Evolutionary conservation across 2,888 invertebrate genomes (phyloP), one percentile per base, ranked within the genome.

Genomic region (Limnephilus lunatus): DNA sequence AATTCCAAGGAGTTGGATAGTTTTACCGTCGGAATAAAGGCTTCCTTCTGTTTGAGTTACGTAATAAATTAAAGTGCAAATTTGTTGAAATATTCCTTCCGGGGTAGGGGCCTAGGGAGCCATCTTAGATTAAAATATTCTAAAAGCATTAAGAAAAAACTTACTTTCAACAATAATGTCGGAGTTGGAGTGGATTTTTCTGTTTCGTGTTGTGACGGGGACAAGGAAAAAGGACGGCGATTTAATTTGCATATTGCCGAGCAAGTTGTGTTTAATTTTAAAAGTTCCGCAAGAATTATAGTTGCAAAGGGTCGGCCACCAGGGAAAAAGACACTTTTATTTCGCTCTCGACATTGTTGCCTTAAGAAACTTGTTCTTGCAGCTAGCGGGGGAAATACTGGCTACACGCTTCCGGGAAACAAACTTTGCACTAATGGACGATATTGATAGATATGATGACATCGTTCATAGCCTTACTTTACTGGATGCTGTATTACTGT

Each of bases 261-360:
- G 91, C 93, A 92, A 93, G 92, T 93, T 93, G 91, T 93, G 92
- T 93, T 93, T 93, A 93, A 93, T 93, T 93, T 93, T 92, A 93
- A 93, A 93, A 93, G 91, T 93, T 93, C 39, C 81, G 68, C 91
- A 90, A 91, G 92, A 93, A 92, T 93, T 90, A 92, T 92, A 90
- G 89, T 92, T 92, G 89, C 81, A 85, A 85, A 80, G 90, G 90
- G 85, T 83, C 39, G 48, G 81, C 53, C 81, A 44, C 90, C 85
- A n/a, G 68, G 39, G 81, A 53, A 80, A 87, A 53, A 81, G 83
- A 83, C 89, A 91, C 80, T 91, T 91, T 91, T 91, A 83, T 91
- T 91, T 83, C 80, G 90, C 68, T 91, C 80, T 80, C 88, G 32
- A 35, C 80, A 88, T 88, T 88, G 80, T 88, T 88, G 88, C 35